These are phyloP conservation scores for Oenanthe melanoleuca DNA, from an alignment of 2,113 vertebrate species.

Conservation along the genomic window DNA sequence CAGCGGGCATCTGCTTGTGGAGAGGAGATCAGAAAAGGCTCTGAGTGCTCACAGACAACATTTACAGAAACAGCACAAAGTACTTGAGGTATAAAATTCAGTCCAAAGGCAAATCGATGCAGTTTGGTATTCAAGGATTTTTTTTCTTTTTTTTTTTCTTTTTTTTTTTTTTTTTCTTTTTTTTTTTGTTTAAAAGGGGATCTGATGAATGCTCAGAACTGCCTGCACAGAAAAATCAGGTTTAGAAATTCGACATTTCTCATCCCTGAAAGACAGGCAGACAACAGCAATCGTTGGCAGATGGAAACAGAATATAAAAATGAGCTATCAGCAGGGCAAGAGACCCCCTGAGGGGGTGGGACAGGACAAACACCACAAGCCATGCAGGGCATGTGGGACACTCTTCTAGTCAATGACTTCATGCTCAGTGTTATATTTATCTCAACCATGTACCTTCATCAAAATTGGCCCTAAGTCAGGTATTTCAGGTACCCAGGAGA, in stretches of 20 bases:
- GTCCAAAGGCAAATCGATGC: background rate
- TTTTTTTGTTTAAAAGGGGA: background rate
- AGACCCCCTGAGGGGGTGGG: background rate
- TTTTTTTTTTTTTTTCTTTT: no score
- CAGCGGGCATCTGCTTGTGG: background rate
- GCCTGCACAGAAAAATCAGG: background rate
- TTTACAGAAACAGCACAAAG: background rate
- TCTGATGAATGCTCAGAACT: background rate
- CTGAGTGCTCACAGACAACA: background rate
- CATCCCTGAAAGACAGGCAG: background rate
- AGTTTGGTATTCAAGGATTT: background rate
- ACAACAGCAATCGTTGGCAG: background rate
- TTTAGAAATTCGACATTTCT: background rate
- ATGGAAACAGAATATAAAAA: background rate
- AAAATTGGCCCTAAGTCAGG: background rate
- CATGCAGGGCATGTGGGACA: rapidly evolving
- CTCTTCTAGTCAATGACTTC: background rate
- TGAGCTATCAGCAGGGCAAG: background rate
- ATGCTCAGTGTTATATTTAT: slow-evolving; percentile 7
- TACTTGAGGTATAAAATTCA: background rate
- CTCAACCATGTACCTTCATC: background rate
- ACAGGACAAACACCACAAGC: background rate
- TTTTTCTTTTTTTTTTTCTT: background rate
- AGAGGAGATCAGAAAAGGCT: background rate
- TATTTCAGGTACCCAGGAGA: background rate